Conservation (phyloP, 2,113 vertebrate genomes). For the Poicephalus meyeri region DNA sequence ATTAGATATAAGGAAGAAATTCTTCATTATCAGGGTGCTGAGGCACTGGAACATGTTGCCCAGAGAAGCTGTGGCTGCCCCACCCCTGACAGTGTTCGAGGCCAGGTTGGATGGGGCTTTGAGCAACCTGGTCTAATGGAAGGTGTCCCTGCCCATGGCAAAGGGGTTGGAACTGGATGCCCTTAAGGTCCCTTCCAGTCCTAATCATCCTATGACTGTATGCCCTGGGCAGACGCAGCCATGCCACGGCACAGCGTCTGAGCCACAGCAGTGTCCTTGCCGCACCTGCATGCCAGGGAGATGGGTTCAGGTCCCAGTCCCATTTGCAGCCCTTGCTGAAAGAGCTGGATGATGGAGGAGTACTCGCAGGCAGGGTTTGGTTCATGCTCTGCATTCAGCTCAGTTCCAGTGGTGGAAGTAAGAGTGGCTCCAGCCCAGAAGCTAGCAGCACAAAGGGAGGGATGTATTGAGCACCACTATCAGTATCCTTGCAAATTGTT, state of each 20-base stretch:
- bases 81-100: background rate
- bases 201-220: background rate
- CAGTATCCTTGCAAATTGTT: slow-evolving; percentile 53
- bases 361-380: background rate
- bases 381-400: slow-evolving; percentile 4
- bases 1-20: background rate
- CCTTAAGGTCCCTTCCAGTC: background rate
- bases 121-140: background rate
- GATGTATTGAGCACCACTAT: slow-evolving; percentile 47
- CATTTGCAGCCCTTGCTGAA: rapidly evolving
- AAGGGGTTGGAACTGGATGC: background rate
- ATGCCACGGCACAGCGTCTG: rapidly evolving
- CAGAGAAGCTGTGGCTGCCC: background rate
- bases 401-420: slow-evolving; percentile 26
- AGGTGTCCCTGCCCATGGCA: background rate
- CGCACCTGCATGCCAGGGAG: rapidly evolving
- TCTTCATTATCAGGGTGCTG: background rate
- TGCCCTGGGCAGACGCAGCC: background rate
- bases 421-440: slow-evolving; percentile 48
- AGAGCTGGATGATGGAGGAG: background rate
- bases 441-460: slow-evolving; percentile 40
- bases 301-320: background rate
- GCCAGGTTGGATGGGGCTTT: background rate
- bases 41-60: background rate
- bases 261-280: background rate